Base-by-base conservation (phyloP, 1,140 invertebrate genomes). In the Trichonephila clavata region DNA sequence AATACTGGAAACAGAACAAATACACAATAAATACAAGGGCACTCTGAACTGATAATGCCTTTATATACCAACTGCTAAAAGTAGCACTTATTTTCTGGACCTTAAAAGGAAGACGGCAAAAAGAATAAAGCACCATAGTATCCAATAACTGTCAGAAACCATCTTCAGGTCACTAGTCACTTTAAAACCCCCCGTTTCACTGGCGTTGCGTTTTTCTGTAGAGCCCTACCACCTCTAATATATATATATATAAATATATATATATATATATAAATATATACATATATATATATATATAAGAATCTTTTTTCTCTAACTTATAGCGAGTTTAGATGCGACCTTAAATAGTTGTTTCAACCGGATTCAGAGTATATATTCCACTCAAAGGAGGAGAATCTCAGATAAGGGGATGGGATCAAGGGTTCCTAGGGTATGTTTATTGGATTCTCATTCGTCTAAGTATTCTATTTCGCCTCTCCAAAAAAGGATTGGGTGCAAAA, bases 371-470 rank as follows among this genome's bases (percentile, higher is more conserved):
- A 89, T 89, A 68, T 71, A 89, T 60, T 83, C 81, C 81, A 83
- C 81, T 83, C 81, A 83, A 86, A 65, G 57, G 24, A 10, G 2
- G 32, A 18, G 86, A 89, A 89, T 89, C 65, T 57, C 65, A 89
- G 61, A 71, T 89, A 90, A 90, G 68, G 50, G 63, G 27, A 27
- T 57, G 27, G 71, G 65, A 80, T 80, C 88, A 80, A 90, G 71
- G 68, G 88, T 90, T 77, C 43, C 88, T 80, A 21, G 88, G 57
- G 65, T 88, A 68, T 90, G 88, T 80, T 90, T 90, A 90, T 90
- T 89, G 68, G 88, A 90, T 90, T 90, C 88, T 90, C 88, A 90
- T 90, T 90, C 88, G 68, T 90, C 65, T 90, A 80, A 90, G 88
- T 90, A 80, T 80, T 90, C 88, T 77, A 90, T 90, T 90, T 90